Evolutionary conservation across 2,113 vertebrate species (phyloP).

Genomic region (Mormoops blainvillei): DNA sequence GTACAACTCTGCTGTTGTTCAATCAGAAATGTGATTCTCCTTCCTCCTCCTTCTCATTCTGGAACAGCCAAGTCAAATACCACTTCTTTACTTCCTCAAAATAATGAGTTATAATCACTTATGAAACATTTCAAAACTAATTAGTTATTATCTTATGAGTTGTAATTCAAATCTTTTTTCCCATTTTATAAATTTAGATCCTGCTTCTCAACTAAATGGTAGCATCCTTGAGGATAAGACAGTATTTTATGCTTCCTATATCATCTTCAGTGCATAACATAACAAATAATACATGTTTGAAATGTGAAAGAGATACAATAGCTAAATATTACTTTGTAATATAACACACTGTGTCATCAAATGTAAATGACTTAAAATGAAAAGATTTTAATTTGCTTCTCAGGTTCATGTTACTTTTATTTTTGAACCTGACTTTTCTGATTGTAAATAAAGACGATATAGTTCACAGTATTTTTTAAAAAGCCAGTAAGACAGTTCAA

Average conservation of each 20-base stretch:
- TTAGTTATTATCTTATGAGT: not conserved
- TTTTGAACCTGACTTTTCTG: slow-evolving; percentile 7
- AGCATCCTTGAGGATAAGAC: not conserved
- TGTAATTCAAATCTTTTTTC: not conserved
- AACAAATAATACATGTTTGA: not conserved
- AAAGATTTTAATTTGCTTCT: not conserved
- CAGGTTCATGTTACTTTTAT: not conserved
- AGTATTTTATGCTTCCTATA: not conserved
- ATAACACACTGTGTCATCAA: not conserved
- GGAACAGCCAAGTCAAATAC: not conserved
- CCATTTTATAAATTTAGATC: not conserved
- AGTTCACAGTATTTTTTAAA: not conserved
- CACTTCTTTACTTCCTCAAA: not conserved
- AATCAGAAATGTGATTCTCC: not conserved
- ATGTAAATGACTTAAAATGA: not conserved
- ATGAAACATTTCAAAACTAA: not conserved
- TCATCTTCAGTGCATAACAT: not conserved
- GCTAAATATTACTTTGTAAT: not conserved
- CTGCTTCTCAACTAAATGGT: not conserved
- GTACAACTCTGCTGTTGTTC: not conserved
- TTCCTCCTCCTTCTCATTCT: not conserved
- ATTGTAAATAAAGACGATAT: not conserved
- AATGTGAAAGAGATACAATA: not conserved
- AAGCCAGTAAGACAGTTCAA: not conserved
- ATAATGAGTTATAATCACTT: not conserved